A percentile compares a stretch with the other conserved stretches of the same genome.
These are phyloP conservation scores for Cylloceria caligata DNA, from an alignment of 2,888 invertebrate species.

Conservation along the genomic window DNA sequence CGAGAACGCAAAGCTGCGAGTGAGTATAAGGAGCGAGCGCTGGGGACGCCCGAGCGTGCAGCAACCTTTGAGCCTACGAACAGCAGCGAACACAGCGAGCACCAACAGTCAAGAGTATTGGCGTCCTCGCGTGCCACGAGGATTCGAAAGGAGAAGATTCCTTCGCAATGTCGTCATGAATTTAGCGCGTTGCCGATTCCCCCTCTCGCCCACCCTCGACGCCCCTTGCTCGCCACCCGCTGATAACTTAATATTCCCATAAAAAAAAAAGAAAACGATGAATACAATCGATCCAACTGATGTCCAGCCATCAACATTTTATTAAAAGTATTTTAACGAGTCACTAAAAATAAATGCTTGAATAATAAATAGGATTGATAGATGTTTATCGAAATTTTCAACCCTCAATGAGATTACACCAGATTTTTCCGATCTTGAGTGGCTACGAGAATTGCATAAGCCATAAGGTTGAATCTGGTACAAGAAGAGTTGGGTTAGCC, in stretches of 20 bases:
- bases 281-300: not conserved
- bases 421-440: conserved; percentile 53
- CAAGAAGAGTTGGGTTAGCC: conserved; percentile 65
- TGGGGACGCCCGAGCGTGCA: conserved; percentile 54
- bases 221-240: not conserved
- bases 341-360: conserved; percentile 25
- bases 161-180: conserved; percentile 79
- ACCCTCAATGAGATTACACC: conserved; percentile 48
- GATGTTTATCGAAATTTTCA: conserved; percentile 36
- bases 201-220: conserved; percentile 20
- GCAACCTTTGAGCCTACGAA: conserved; percentile 75
- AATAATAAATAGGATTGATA: conserved; percentile 10
- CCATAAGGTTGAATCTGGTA: conserved; percentile 53
- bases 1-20: conserved; percentile 7
- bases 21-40: conserved; percentile 48
- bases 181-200: conserved; percentile 76
- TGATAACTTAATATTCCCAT: not conserved
- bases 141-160: conserved; percentile 81
- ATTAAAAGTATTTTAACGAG: not conserved
- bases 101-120: conserved; percentile 52
- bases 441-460: conserved; percentile 43
- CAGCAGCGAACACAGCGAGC: conserved; percentile 29
- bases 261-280: conserved; percentile 4
- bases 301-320: not conserved
- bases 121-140: conserved; percentile 75